Evolutionary conservation across 2,888 invertebrate species (phyloP), one percentile per base, ranked within the genome.

Genomic region (Rhagonycha lutea): DNA sequence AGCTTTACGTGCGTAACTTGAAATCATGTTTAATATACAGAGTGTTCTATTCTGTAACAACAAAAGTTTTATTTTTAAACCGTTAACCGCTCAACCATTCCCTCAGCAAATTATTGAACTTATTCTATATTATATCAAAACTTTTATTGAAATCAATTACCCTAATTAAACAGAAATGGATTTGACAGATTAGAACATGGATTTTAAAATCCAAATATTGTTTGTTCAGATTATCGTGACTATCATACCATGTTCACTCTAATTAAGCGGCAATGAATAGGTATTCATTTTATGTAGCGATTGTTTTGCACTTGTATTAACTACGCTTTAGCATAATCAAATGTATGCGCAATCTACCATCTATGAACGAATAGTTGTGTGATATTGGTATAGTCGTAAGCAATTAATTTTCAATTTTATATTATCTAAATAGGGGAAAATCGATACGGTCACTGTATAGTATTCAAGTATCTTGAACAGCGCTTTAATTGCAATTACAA

Each of bases 361-460:
- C 29, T 71, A 32, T 71, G 65, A 71, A 29, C 47, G 28, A 29
- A 29, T 62, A 70, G 23, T 61, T 65, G 32, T 65, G 65, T 71
- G 32, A 18, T 65, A n/a, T 2, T 32, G 7, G 47, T 47, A n/a
- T 70, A 62, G 18, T 69, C 69, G 47, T 62, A 70, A 70, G 61
- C 70, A 70, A 70, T 70, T 70, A 70, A 70, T 70, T 70, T 70
- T 62, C 70, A 61, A 61, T 70, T 70, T 61, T 70, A 62, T 61
- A 61, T 70, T 61, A 61, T 70, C 61, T 26, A 12, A 70, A 70
- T 61, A 62, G 14, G 12, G 14, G 18, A 14, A 60, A 32, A 69
- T 69, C 69, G 11, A 69, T 69, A 69, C 61, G 24, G 60, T 14
- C 23, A 23, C 60, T 47, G 18, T 69, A n/a, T n/a, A 60, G 28